Conservation (phyloP, 2,888 invertebrate genomes). For the Drosophila leonis region DNA sequence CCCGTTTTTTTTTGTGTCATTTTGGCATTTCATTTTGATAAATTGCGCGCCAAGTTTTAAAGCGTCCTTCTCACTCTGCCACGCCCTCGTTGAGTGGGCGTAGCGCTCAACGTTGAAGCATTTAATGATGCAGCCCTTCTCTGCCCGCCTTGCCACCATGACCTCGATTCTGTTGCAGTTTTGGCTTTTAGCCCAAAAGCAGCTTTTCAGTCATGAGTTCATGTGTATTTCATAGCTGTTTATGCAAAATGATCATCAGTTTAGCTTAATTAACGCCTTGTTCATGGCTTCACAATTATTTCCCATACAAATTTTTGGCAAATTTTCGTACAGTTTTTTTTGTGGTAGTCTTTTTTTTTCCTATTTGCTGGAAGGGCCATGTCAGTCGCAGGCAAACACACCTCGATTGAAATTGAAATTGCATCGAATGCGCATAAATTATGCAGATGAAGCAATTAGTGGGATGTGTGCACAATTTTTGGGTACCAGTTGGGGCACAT, state of each 20-base stretch:
- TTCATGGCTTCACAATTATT: slow-evolving; percentile 48
- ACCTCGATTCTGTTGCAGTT: slow-evolving; percentile 37
- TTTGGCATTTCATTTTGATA: slow-evolving; percentile 73
- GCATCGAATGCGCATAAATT: slow-evolving; percentile 68
- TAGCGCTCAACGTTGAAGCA: slow-evolving; percentile 48
- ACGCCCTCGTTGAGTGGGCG: slow-evolving; percentile 45
- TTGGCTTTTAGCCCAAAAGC: slow-evolving; percentile 21
- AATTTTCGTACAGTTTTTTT: slow-evolving; percentile 28
- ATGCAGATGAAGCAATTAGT: slow-evolving; percentile 79
- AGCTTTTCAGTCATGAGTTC: slow-evolving; percentile 14
- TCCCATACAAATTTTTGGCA: slow-evolving; percentile 32
- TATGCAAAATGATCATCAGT: slow-evolving; percentile 61
- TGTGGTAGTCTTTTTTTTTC: not conserved
- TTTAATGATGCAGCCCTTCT: slow-evolving; percentile 38
- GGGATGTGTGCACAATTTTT: slow-evolving; percentile 46
- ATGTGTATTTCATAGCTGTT: slow-evolving; percentile 61
- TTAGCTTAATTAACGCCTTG: slow-evolving; percentile 65
- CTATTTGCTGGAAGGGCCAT: slow-evolving; percentile 1
- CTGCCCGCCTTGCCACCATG: slow-evolving; percentile 11
- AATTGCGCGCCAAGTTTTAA: slow-evolving; percentile 59
- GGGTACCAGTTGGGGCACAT: not conserved
- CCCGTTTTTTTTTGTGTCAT: slow-evolving; percentile 32
- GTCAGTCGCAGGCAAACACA: slow-evolving; percentile 47
- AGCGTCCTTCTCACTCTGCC: slow-evolving; percentile 4
- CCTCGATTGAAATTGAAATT: slow-evolving; percentile 73